A percentile compares a stretch with the other conserved stretches of the same genome.
phyloP scores from a whole-genome alignment of 2,888 invertebrate genomes.

The Hydrotaea cyrtoneurina region DNA sequence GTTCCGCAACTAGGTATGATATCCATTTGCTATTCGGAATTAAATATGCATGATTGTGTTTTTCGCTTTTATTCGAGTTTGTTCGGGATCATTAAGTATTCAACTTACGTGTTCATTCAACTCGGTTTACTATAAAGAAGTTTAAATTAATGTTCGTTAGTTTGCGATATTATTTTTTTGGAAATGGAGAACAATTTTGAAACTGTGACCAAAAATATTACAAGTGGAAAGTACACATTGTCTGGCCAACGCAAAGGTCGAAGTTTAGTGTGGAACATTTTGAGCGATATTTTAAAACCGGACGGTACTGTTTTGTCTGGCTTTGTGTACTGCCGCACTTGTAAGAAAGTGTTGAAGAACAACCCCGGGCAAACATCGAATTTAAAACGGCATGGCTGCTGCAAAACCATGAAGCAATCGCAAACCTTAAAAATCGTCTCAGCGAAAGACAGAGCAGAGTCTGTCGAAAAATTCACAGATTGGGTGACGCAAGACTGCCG shows the following conservation, averaged over 20 bases:
- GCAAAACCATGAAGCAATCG: background rate
- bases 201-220: background rate
- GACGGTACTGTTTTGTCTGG: background rate
- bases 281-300: background rate
- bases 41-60: too few species aligned
- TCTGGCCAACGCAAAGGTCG: background rate
- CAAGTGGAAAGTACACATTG: constrained; percentile 26
- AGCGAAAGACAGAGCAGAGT: background rate
- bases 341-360: background rate
- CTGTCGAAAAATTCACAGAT: background rate
- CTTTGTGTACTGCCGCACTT: background rate
- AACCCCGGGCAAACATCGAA: background rate
- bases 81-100: too few species aligned
- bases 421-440: background rate
- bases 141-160: too few species aligned
- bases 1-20: too few species aligned
- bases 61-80: too few species aligned
- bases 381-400: background rate
- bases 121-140: too few species aligned
- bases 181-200: background rate
- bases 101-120: too few species aligned
- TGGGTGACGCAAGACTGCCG: background rate
- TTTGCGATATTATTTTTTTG: too few species aligned
- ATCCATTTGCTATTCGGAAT: too few species aligned
- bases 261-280: constrained; percentile 6